Percentiles rank a stretch among this genome's conserved stretches.
These are phyloP conservation scores for Cichlasoma orientale DNA, from an alignment of 2,797 vertebrate species.

Conservation along the genomic window DNA sequence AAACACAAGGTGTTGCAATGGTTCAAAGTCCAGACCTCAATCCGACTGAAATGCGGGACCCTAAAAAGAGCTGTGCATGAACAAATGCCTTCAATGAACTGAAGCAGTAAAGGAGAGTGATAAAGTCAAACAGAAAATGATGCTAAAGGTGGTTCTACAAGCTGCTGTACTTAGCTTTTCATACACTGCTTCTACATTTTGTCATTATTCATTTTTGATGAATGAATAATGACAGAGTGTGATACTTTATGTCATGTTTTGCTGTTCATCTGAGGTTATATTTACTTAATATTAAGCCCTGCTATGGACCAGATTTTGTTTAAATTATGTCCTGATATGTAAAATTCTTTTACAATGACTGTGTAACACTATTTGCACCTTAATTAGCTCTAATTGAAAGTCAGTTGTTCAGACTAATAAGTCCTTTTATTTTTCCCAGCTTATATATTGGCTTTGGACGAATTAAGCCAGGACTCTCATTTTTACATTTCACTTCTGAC, in stretches of 20 bases:
- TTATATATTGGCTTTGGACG: background rate
- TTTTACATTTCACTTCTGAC: constrained; percentile 48
- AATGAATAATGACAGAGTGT: background rate
- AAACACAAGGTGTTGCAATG: too few species aligned
- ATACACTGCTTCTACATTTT: background rate
- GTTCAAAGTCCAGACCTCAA: background rate
- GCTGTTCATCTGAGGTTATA: background rate
- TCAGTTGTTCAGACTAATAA: constrained; percentile 8
- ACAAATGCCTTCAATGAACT: background rate
- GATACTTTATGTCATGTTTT: background rate
- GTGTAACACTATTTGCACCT: constrained; percentile 7
- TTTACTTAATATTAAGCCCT: background rate
- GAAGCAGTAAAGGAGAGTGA: background rate
- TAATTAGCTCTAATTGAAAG: constrained; percentile 35
- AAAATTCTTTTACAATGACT: background rate
- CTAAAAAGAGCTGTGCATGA: background rate
- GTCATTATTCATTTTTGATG: background rate
- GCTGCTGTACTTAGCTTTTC: background rate
- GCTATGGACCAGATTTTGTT: background rate
- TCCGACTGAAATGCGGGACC: background rate
- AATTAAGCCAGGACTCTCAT: constrained; percentile 17
- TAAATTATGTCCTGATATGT: background rate
- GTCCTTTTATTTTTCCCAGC: background rate
- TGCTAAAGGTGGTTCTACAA: background rate
- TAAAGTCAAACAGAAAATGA: background rate